These are phyloP conservation scores for Drepana arcuata DNA, from an alignment of 1,140 invertebrate species.

Conservation along the genomic window DNA sequence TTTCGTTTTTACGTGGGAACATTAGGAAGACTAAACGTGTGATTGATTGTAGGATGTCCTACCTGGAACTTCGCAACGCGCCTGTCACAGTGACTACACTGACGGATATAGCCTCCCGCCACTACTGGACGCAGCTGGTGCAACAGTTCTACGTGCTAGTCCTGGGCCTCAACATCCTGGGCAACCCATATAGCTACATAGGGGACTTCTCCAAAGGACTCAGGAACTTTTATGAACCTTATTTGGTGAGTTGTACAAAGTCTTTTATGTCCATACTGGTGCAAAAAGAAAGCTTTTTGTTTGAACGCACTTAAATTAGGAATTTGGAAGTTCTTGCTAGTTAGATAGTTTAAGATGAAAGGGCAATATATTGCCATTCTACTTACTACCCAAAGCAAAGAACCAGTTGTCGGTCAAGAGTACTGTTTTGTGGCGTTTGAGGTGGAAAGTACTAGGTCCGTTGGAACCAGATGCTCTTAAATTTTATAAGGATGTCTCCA, in stretches of 20 bases:
- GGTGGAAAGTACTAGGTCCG: constrained; percentile 3
- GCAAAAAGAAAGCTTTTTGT: too few species aligned
- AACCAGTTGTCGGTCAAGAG: too few species aligned
- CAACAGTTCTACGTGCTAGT: constrained; percentile 94
- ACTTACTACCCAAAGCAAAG: too few species aligned
- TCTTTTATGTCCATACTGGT: neutral
- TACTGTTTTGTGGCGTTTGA: constrained; percentile 4
- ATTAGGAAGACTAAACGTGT: too few species aligned
- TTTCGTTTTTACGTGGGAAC: too few species aligned
- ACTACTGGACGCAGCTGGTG: constrained; percentile 84
- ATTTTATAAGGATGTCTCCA: too few species aligned
- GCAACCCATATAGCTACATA: constrained; percentile 88
- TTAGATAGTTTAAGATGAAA: too few species aligned
- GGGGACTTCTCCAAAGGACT: constrained; percentile 79
- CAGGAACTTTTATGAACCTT: constrained; percentile 48
- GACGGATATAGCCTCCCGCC: constrained; percentile 75
- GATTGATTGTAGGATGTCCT: constrained; percentile 79
- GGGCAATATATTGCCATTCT: too few species aligned
- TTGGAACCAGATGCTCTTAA: too few species aligned
- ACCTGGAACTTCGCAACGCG: constrained; percentile 80
- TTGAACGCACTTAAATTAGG: too few species aligned
- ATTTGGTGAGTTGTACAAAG: constrained; percentile 23
- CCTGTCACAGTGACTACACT: constrained; percentile 76
- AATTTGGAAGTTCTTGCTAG: too few species aligned
- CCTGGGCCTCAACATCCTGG: constrained; percentile 89